Percentiles rank a stretch among this genome's conserved stretches.
These are phyloP conservation scores for Ophion slaviceki DNA, from an alignment of 2,888 invertebrate genomes.

Conservation along the genomic window DNA sequence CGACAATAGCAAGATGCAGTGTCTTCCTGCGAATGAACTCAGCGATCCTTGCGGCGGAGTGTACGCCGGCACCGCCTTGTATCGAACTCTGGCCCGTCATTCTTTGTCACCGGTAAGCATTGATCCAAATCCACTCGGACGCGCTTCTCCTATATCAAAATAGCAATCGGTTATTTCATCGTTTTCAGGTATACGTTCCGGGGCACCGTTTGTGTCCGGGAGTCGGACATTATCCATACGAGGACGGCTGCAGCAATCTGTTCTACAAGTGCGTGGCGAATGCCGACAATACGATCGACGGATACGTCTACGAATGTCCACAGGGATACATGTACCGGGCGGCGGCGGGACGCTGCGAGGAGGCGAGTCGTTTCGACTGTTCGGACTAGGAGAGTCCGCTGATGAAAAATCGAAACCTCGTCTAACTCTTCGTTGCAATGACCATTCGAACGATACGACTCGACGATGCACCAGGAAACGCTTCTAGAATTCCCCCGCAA, in stretches of 20 bases:
- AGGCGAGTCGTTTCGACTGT: constrained; percentile 85
- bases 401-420: neutral
- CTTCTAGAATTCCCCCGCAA: neutral
- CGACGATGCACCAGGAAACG: neutral
- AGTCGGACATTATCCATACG: constrained; percentile 88
- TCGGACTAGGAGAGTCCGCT: constrained; percentile 74
- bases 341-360: constrained; percentile 89
- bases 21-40: constrained; percentile 87
- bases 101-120: constrained; percentile 86
- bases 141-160: neutral
- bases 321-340: constrained; percentile 89
- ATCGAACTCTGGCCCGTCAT: constrained; percentile 84
- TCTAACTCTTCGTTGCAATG: neutral
- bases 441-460: neutral
- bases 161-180: constrained; percentile 76
- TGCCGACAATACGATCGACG: constrained; percentile 84
- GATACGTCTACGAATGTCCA: constrained; percentile 89
- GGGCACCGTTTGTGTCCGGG: constrained; percentile 86
- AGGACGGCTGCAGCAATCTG: constrained; percentile 86
- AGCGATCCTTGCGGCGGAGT: constrained; percentile 85
- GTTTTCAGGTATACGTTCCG: constrained; percentile 86
- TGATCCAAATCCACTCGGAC: neutral
- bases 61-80: constrained; percentile 84
- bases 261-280: constrained; percentile 88
- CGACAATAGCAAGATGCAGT: constrained; percentile 88